Base-by-base conservation (phyloP, 2,888 invertebrate species). In the Drosophila rubida region DNA sequence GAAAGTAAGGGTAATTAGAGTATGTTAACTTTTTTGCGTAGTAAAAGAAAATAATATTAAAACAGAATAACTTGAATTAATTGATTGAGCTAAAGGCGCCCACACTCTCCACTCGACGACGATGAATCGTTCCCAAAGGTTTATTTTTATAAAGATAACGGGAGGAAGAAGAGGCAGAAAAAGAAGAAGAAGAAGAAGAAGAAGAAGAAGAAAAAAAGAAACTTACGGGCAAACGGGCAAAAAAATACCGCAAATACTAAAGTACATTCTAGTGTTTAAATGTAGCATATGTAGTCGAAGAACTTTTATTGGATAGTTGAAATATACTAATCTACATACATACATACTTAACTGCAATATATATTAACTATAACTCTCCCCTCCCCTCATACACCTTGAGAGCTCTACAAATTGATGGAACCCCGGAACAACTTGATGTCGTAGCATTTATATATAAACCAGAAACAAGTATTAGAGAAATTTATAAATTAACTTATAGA, bases 361-460 rank as follows among this genome's bases (percentile, higher is more conserved):
- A 35, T 22, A 9, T 30, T 11, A 37, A 45, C 30, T 22, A 41
- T 37, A 37, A 37, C 11, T 32, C 9, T 32, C 46, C 41, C 11
- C 32, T 19, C 2, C 19, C 30, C 41, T 22, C 5, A 25, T 6
- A 25, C 25, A 6, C 25, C 7, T 25, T 25, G 50, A 50, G 50
- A 57, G 53, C 49, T 59, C 42, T 6, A 46, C 30, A 39, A 55
- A 69, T 42, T 53, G 30, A 41, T 16, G 16, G 32, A 45, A 44
- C 19, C 37, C 44, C 49, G 16, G 49, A 57, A 65, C 49, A 87
- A 81, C 81, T 81, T 87, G 71, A 84, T 65, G 70, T 55, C 60
- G 79, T 84, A 87, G 82, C 85, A 82, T 82, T 82, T 82, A 82
- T 76, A 82, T 76, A 71, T 80, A 19, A 48, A 61, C 46, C 46